phyloP scores from a whole-genome alignment of 2,797 vertebrate species.

The Bucorvus abyssinicus region DNA sequence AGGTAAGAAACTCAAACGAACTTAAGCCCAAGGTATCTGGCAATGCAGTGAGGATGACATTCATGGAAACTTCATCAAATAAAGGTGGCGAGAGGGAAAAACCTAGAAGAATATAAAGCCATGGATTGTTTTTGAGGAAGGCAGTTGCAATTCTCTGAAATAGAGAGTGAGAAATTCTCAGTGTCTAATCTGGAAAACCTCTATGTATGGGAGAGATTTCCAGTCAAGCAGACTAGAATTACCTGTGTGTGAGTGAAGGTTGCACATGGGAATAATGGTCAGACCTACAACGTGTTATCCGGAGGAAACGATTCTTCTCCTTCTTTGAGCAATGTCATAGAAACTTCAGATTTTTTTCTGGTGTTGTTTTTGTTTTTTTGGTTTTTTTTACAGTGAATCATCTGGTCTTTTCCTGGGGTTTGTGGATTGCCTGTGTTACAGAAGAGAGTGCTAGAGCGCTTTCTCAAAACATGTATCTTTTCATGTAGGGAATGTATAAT shows the following conservation, averaged over 20 bases:
- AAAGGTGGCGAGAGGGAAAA: not conserved
- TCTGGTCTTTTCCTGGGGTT: not conserved
- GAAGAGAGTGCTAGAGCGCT: not conserved
- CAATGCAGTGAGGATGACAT: not conserved
- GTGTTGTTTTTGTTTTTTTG: not conserved
- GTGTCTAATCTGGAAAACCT: not conserved
- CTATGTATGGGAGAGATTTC: not conserved
- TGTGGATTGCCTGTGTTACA: not conserved
- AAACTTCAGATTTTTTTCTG: not conserved
- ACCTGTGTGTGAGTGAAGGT: not conserved
- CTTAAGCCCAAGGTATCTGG: not conserved
- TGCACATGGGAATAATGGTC: not conserved
- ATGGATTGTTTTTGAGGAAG: not conserved
- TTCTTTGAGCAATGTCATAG: not conserved
- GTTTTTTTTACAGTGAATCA: not conserved
- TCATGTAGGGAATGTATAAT: not conserved
- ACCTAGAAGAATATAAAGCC: not conserved
- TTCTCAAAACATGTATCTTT: not conserved
- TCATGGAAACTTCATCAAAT: not conserved
- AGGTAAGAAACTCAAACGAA: slow-evolving; percentile 76
- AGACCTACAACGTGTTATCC: not conserved
- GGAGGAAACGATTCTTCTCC: not conserved
- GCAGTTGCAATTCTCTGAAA: not conserved
- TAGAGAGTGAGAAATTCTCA: not conserved
- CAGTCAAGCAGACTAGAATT: not conserved